Evolutionary conservation across 2,888 invertebrate genomes (phyloP).

Genomic region (Nephrotoma flavescens): DNA sequence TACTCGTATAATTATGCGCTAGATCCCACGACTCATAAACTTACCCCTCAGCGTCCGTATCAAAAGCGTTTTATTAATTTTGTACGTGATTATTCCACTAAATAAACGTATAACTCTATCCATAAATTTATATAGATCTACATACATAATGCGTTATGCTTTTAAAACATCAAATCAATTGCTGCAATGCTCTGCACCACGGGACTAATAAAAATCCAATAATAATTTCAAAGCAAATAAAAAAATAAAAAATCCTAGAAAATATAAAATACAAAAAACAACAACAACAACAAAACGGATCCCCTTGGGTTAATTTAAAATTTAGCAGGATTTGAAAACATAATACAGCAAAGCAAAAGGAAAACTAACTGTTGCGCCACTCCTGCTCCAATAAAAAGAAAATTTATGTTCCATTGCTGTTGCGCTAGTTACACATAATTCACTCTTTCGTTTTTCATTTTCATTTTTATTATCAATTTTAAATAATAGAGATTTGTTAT

Average conservation of each 20-base stretch:
- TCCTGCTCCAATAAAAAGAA: not conserved
- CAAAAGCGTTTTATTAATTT: too few species aligned
- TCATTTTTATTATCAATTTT: not conserved
- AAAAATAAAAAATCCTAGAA: not conserved
- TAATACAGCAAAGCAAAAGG: not conserved
- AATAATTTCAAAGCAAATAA: not conserved
- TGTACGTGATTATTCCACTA: too few species aligned
- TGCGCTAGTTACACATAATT: not conserved
- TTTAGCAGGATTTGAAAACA: not conserved
- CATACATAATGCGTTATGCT: too few species aligned
- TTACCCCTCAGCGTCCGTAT: too few species aligned
- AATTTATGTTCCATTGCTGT: not conserved
- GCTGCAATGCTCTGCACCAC: not conserved
- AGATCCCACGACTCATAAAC: too few species aligned
- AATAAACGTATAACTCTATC: too few species aligned
- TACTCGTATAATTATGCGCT: too few species aligned
- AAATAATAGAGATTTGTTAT: not conserved
- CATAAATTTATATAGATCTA: too few species aligned
- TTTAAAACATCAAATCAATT: not conserved
- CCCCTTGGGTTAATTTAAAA: not conserved
- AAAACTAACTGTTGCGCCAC: not conserved
- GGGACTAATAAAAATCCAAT: not conserved
- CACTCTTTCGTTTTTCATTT: not conserved
- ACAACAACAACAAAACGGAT: not conserved
- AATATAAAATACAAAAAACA: not conserved